phyloP scores from a whole-genome alignment of 2,888 invertebrate species.

The Nebria brevicollis region DNA sequence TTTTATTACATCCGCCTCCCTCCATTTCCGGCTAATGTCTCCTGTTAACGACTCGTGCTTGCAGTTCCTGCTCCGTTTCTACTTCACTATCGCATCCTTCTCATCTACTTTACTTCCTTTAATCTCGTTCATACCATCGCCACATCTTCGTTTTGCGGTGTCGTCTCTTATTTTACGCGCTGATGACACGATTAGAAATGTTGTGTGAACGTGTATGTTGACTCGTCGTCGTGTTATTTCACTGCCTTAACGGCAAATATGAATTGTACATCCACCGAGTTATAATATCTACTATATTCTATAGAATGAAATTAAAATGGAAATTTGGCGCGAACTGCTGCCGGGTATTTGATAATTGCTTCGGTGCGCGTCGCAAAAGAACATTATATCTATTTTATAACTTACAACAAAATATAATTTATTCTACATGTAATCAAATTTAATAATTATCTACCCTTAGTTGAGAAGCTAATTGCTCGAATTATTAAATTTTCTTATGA shows the following conservation, averaged over 20 bases:
- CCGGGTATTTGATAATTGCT: neutral
- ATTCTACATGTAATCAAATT: neutral
- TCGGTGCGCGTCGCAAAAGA: neutral
- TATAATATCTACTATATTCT: neutral
- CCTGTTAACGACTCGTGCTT: slow-evolving; percentile 38
- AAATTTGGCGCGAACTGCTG: neutral
- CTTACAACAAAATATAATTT: neutral
- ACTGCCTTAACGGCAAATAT: neutral
- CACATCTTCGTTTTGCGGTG: neutral
- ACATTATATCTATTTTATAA: neutral
- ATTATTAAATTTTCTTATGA: neutral
- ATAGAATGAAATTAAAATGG: neutral
- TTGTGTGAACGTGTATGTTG: neutral
- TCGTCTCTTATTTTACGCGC: neutral
- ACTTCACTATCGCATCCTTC: slow-evolving; percentile 10
- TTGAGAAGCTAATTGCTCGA: neutral
- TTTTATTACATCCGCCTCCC: slow-evolving; percentile 47
- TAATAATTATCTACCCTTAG: slow-evolving; percentile 1
- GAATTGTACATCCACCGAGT: neutral
- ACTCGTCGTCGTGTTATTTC: neutral
- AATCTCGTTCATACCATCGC: neutral
- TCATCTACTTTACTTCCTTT: slow-evolving; percentile 9
- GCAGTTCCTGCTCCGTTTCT: slow-evolving; percentile 1
- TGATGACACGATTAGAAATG: neutral
- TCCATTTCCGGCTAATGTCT: slow-evolving; percentile 46